phyloP scores from a whole-genome alignment of 2,797 vertebrate species.

The Sebastes itinus region DNA sequence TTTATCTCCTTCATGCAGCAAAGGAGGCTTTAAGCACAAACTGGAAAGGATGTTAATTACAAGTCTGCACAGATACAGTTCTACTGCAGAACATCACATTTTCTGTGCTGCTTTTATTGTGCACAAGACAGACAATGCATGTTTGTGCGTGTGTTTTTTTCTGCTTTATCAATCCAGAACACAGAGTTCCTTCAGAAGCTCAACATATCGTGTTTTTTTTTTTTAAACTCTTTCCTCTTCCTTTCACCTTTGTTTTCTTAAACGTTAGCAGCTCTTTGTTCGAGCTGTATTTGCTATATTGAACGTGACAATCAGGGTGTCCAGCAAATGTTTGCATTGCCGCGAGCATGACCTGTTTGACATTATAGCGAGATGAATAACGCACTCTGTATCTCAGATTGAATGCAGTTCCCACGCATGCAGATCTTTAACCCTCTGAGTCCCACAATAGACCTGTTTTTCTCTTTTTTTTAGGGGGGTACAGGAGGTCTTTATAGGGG shows the following conservation, averaged over 20 bases:
- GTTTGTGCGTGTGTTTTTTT: not conserved
- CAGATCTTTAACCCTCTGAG: not conserved
- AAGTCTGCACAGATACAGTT: not conserved
- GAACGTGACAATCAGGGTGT: not conserved
- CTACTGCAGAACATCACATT: not conserved
- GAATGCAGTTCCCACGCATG: not conserved
- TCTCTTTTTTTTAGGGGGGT: too few species aligned
- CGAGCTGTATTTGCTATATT: not conserved
- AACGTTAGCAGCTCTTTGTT: not conserved
- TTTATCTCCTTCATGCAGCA: slow-evolving; percentile 6
- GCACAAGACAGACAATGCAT: not conserved
- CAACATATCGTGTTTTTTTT: not conserved
- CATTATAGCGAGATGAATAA: not conserved
- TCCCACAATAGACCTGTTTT: too few species aligned
- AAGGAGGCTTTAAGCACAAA: not conserved
- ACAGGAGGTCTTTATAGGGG: too few species aligned
- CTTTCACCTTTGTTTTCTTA: not conserved
- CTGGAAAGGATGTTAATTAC: not conserved
- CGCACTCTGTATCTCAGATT: not conserved
- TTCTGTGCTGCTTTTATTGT: not conserved
- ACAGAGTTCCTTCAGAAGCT: not conserved
- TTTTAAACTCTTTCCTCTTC: not conserved
- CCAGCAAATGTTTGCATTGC: not conserved
- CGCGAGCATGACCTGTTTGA: not conserved
- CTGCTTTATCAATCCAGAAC: not conserved